phyloP scores from a whole-genome alignment of 1,140 invertebrate genomes.

The Sogatella furcifera region DNA sequence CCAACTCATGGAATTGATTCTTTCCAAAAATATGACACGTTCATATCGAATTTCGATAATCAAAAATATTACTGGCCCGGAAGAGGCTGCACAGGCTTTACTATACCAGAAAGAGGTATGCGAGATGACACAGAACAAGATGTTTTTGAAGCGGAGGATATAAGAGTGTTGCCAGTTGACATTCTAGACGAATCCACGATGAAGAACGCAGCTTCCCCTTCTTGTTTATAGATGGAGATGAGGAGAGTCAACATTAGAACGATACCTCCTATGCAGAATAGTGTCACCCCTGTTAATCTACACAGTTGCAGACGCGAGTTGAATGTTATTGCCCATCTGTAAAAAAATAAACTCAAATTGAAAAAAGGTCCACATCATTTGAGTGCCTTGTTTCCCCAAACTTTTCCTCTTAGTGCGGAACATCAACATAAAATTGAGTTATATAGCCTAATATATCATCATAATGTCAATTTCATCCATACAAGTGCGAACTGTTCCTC shows the following conservation, averaged over 20 bases:
- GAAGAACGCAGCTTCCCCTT: not conserved
- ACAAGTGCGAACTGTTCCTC: no score
- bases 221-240: not conserved
- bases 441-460: no score
- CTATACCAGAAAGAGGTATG: not conserved
- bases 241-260: not conserved
- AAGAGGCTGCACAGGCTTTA: not conserved
- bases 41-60: no score
- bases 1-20: no score
- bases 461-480: no score
- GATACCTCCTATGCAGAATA: not conserved
- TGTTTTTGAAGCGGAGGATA: not conserved
- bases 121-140: not conserved
- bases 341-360: not conserved
- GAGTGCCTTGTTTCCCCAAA: no score
- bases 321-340: not conserved
- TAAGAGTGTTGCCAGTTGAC: not conserved
- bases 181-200: not conserved
- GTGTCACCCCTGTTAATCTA: not conserved
- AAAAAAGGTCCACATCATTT: no score
- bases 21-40: no score
- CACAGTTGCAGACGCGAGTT: not conserved
- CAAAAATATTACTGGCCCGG: no score
- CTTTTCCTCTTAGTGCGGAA: no score
- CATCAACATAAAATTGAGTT: no score